Evolutionary conservation across 2,888 invertebrate species (phyloP).

Genomic region (Drosophila emarginata): DNA sequence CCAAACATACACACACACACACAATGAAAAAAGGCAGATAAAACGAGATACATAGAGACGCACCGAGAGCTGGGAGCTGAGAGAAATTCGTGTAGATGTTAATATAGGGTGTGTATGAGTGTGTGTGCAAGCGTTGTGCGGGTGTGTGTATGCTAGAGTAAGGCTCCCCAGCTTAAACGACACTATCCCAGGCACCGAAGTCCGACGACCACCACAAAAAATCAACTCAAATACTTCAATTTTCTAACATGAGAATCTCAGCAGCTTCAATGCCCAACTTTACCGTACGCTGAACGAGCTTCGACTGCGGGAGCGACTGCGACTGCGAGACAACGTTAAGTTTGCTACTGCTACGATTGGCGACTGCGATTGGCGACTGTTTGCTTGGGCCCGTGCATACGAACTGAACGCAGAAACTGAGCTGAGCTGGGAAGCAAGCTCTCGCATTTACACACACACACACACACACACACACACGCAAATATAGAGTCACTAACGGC

Average conservation of each 20-base stretch:
- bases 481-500: too few species aligned
- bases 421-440: conserved; percentile 41
- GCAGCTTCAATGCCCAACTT: background rate
- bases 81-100: conserved; percentile 30
- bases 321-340: background rate
- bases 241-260: conserved; percentile 1
- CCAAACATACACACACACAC: conserved; percentile 70
- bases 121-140: conserved; percentile 3
- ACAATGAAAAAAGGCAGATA: conserved; percentile 35
- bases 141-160: background rate
- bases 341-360: background rate
- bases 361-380: conserved; percentile 50
- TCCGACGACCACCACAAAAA: background rate
- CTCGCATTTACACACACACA: background rate
- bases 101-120: conserved; percentile 18
- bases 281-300: conserved; percentile 1
- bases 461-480: background rate
- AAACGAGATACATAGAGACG: conserved; percentile 43
- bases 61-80: conserved; percentile 23
- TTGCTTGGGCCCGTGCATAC: conserved; percentile 55
- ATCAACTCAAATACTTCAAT: background rate
- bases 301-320: background rate
- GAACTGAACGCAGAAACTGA: conserved; percentile 55
- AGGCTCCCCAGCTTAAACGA: background rate
- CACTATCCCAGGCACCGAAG: conserved; percentile 20